These are phyloP conservation scores for Glaucomys volans DNA, from an alignment of 2,113 vertebrate species.

Conservation along the genomic window DNA sequence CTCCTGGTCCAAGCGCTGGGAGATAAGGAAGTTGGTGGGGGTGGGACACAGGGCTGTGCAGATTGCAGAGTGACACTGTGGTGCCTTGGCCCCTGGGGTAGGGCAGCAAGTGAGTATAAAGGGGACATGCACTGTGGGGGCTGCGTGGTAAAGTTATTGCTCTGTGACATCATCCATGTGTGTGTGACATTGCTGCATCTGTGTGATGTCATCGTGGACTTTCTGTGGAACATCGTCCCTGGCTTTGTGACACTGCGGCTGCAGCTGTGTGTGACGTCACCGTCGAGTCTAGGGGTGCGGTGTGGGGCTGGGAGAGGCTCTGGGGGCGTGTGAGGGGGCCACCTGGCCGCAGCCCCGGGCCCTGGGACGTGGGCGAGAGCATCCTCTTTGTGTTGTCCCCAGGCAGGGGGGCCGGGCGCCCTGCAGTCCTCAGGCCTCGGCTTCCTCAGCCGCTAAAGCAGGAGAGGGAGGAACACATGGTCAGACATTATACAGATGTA, in stretches of 20 bases:
- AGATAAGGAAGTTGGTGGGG: background rate
- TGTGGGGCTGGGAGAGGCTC: background rate
- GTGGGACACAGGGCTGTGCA: fast-evolving
- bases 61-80: background rate
- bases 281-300: background rate
- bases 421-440: background rate
- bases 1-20: background rate
- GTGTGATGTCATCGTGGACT: background rate
- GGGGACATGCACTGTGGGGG: background rate
- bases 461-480: background rate
- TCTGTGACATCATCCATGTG: background rate
- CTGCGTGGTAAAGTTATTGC: no score
- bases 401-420: background rate
- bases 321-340: no score
- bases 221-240: no score
- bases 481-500: background rate
- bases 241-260: no score
- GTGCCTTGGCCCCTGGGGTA: background rate
- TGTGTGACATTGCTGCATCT: background rate
- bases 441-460: constrained; percentile 64
- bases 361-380: no score
- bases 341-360: no score
- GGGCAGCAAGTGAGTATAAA: background rate
- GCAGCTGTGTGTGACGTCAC: background rate
- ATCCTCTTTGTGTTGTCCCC: no score